These are phyloP conservation scores for Archocentrus centrarchus DNA, from an alignment of 2,113 vertebrate species.

Conservation along the genomic window DNA sequence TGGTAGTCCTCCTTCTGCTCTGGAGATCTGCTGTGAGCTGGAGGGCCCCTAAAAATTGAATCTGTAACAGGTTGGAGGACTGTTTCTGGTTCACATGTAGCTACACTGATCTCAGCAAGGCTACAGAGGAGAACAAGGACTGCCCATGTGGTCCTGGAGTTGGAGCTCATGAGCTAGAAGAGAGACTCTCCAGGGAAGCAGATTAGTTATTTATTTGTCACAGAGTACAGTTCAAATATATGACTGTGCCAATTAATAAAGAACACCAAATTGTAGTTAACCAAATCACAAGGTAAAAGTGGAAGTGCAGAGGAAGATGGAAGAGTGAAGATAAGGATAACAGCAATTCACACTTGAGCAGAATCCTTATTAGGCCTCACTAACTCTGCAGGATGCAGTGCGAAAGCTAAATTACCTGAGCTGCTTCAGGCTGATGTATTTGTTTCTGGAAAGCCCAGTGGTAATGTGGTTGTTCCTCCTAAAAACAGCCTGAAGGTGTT, in stretches of 20 bases:
- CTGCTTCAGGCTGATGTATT: neutral
- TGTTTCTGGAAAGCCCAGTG: conserved; percentile 7
- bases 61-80: neutral
- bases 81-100: neutral
- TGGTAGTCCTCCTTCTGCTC: neutral
- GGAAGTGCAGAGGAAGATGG: neutral
- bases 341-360: neutral
- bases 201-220: neutral
- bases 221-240: neutral
- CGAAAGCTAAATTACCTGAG: neutral
- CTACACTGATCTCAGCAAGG: neutral
- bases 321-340: neutral
- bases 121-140: neutral
- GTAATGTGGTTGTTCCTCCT: conserved; percentile 2
- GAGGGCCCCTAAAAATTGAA: neutral
- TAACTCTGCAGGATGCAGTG: neutral
- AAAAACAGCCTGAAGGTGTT: neutral
- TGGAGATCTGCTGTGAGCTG: neutral
- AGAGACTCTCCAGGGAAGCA: neutral
- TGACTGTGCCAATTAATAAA: neutral
- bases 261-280: neutral
- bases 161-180: neutral
- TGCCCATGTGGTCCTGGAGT: neutral
- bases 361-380: conserved; percentile 6
- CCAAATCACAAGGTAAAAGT: conserved; percentile 11